Percentiles rank a stretch among this genome's conserved stretches.
Conservation (phyloP, 2,888 invertebrate species). For the Pristionchus arcanus region DNA sequence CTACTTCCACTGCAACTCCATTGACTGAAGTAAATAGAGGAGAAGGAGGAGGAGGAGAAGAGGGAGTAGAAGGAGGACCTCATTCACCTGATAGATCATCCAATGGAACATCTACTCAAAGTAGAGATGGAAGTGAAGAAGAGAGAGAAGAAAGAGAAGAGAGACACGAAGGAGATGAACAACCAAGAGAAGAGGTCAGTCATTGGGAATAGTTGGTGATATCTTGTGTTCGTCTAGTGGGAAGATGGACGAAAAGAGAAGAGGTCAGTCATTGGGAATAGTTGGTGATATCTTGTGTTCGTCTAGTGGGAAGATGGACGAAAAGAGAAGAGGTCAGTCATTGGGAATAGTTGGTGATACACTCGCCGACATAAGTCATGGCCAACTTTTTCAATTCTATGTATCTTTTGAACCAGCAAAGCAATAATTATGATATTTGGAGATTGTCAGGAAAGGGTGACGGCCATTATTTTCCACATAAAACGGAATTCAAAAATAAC, state of each 20-base stretch:
- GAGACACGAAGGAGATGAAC: neutral
- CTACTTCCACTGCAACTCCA: neutral
- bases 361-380: too few relatives aligned
- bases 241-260: neutral
- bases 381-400: too few relatives aligned
- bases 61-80: neutral
- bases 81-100: slow-evolving; percentile 9
- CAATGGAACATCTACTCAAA: slow-evolving; percentile 34
- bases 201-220: too few relatives aligned
- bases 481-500: too few relatives aligned
- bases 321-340: neutral
- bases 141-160: slow-evolving; percentile 16
- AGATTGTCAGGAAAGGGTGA: too few relatives aligned
- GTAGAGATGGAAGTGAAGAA: slow-evolving; percentile 39
- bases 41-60: neutral
- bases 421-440: too few relatives aligned
- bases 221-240: neutral
- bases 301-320: neutral
- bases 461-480: too few relatives aligned
- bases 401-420: too few relatives aligned
- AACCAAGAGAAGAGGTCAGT: neutral
- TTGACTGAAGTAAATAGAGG: too few relatives aligned
- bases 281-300: neutral
- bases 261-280: neutral
- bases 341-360: too few relatives aligned